Evolutionary conservation across 2,888 invertebrate species (phyloP), one percentile per base, ranked within the genome.

Genomic region (Mayetiola destructor): DNA sequence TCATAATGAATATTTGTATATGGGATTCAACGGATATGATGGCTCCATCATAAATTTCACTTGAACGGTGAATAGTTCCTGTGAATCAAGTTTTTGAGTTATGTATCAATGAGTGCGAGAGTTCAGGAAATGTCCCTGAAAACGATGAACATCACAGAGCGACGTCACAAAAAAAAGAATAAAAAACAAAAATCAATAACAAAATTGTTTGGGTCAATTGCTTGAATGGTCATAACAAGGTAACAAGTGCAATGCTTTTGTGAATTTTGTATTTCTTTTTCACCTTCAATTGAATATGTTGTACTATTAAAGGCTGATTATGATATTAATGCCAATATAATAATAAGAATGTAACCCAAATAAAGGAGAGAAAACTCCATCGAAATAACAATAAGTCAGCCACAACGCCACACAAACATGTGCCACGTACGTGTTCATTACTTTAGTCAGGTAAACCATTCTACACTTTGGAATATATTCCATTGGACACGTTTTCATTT

Each of bases 341-440:
- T 48, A 48, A 27, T 48, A 48, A 48, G 27, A 48, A 48, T 27
- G 48, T 48, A 48, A 48, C 48, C 48, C 27, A n/a, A 48, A 48
- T 48, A 27, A 27, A 14, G 48, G 14, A 27, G 48, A n/a, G n/a
- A n/a, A n/a, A n/a, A n/a, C n/a, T n/a, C n/a, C n/a, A n/a, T n/a
- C 27, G 16, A 12, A 21, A 48, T 48, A 48, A 48, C 48, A 48
- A 48, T 48, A 27, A 27, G 8, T 48, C 27, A 48, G 48, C n/a
- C n/a, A n/a, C n/a, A n/a, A n/a, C 48, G 48, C 48, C 48, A 48
- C 27, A 48, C 14, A 9, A 48, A 48, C 48, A 48, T 48, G 48
- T 48, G 48, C 48, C 48, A 27, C 48, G 48, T 48, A 48, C 48
- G 48, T 48, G 48, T 48, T 27, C 48, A 48, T 48, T 27, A 48